Evolutionary conservation across 2,888 invertebrate species (phyloP), one percentile per base, ranked within the genome.

Genomic region (Noctuana brunneofusca): DNA sequence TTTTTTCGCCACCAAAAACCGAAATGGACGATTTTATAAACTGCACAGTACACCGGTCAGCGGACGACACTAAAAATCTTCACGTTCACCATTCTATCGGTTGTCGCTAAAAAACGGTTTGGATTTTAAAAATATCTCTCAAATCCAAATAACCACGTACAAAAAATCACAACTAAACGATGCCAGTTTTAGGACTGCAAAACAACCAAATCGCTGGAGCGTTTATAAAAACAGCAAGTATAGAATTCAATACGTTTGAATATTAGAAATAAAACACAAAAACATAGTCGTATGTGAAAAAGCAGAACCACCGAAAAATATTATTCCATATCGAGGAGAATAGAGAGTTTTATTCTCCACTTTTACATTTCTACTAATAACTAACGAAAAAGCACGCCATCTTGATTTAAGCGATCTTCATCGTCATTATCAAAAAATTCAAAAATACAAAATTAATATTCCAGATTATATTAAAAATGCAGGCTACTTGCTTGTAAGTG

Each of bases 181-280:
- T 22, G 49, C 35, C 54, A 41, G 14, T 54, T 48, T 49, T 48
- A 35, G n/a, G 30, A 22, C 30, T 56, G 35, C 32, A 24, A 57
- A 57, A 57, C 32, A 35, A 57, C 35, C 6, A 14, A 22, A 48
- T 20, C 20, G 57, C 12, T 49, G 11, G 20, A 11, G 22, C 48
- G 22, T 30, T 49, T 43, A 57, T 49, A 48, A 57, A 57, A 57
- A 57, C 35, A 49, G 32, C 57, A 35, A 48, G 35, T n/a, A 35
- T 20, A 20, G 16, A 32, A 3, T 49, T 58, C 57, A 49, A 49
- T 49, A 14, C 46, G 20, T 14, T 20, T 11, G 22, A 22, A 22
- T 11, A n/a, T 20, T 46, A 11, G 43, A 38, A 35, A 57, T 32
- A 57, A 18, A 27, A 52, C 14, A n/a, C 9, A 14, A 27, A 32